Evolutionary conservation across 2,797 vertebrate genomes (phyloP).

Genomic region (Pteropus rufus): DNA sequence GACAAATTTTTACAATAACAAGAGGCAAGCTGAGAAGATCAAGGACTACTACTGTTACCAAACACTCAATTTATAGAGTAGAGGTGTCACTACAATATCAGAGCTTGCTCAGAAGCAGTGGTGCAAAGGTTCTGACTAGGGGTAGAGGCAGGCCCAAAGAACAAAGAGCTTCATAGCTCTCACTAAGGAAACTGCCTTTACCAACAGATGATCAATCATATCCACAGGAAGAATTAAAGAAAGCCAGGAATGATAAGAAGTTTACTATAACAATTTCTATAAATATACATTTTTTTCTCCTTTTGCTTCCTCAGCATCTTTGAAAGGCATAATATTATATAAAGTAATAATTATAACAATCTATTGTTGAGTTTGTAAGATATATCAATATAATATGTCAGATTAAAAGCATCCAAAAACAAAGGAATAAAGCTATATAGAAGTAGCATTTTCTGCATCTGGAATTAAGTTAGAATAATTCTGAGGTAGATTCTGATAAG

Average conservation of each 20-base stretch:
- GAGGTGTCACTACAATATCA: neutral
- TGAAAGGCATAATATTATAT: neutral
- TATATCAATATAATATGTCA: neutral
- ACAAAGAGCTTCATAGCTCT: neutral
- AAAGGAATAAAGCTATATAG: neutral
- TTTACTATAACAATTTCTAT: neutral
- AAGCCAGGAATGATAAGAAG: neutral
- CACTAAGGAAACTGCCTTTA: neutral
- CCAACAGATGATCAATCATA: neutral
- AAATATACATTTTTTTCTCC: neutral
- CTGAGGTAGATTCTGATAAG: neutral
- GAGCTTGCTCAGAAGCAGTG: neutral
- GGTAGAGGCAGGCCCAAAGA: neutral
- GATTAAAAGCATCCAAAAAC: neutral
- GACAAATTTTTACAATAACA: neutral
- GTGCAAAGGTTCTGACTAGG: neutral
- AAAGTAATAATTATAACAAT: neutral
- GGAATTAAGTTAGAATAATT: neutral
- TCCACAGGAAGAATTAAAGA: neutral
- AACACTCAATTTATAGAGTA: neutral
- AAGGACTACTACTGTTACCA: neutral
- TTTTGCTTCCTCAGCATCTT: neutral
- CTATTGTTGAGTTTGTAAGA: neutral
- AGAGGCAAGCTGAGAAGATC: neutral
- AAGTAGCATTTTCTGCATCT: neutral